Conservation (phyloP, 2,888 invertebrate species). For the Orthonevra nobilis region DNA sequence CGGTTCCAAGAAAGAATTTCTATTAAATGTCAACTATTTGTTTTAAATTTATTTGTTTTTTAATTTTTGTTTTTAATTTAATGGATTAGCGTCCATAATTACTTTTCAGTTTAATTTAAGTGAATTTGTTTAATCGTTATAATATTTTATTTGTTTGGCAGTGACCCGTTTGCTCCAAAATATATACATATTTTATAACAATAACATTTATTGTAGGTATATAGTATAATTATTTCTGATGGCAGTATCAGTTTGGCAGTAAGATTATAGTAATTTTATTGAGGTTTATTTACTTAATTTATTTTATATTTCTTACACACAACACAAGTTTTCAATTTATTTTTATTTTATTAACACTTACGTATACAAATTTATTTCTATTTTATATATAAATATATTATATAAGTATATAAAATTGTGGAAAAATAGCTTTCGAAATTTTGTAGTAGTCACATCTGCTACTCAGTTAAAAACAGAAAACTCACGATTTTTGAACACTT, state of each 20-base stretch:
- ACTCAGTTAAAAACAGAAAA: constrained; percentile 22
- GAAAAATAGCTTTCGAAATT: constrained; percentile 15
- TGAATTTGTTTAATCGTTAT: constrained; percentile 2
- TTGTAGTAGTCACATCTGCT: constrained; percentile 62
- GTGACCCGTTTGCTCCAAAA: constrained; percentile 46
- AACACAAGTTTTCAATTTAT: constrained; percentile 58
- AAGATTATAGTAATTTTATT: constrained; percentile 31
- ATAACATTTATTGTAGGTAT: constrained; percentile 1
- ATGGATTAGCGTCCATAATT: constrained; percentile 22
- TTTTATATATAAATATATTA: constrained; percentile 2
- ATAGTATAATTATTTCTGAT: constrained; percentile 35
- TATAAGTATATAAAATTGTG: not conserved
- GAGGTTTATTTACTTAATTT: constrained; percentile 15
- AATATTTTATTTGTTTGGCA: constrained; percentile 36
- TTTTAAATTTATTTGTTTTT: constrained; percentile 8
- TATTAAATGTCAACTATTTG: constrained; percentile 5
- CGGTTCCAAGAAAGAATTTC: constrained; percentile 33
- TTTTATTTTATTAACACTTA: constrained; percentile 42
- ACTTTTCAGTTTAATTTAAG: constrained; percentile 7
- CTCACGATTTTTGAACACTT: no score
- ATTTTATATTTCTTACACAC: constrained; percentile 47
- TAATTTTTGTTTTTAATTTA: constrained; percentile 1
- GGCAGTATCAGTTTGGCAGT: constrained; percentile 66
- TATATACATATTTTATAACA: not conserved
- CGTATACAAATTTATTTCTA: constrained; percentile 25